Evolutionary conservation across 2,113 vertebrate genomes (phyloP).

Genomic region (Poecile atricapillus): DNA sequence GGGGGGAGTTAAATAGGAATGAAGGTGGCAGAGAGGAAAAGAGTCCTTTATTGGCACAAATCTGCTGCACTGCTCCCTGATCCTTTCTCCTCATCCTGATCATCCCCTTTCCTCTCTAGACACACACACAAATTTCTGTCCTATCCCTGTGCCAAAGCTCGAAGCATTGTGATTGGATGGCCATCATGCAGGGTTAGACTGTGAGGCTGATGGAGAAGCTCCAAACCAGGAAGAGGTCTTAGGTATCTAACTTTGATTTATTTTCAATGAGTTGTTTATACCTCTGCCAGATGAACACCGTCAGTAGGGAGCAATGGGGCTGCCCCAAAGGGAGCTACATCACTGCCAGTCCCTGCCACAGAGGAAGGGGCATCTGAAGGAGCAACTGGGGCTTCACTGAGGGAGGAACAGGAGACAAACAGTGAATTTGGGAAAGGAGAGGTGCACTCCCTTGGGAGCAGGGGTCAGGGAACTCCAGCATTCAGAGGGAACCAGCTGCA

Average conservation of each 20-base stretch:
- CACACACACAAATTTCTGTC: not conserved
- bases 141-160: not conserved
- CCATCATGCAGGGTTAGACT: not conserved
- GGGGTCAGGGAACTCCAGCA: not conserved
- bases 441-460: not conserved
- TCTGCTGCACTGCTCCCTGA: not conserved
- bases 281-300: fast-evolving
- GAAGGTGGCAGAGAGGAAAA: fast-evolving
- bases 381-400: fast-evolving
- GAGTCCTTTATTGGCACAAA: not conserved
- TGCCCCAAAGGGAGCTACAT: not conserved
- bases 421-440: not conserved
- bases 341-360: fast-evolving
- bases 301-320: not conserved
- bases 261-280: not conserved
- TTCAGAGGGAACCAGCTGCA: not conserved
- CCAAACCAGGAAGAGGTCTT: not conserved
- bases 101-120: not conserved
- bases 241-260: not conserved
- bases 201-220: not conserved
- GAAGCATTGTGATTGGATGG: fast-evolving
- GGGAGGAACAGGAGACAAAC: not conserved
- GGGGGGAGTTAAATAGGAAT: not conserved
- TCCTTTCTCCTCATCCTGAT: not conserved
- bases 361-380: not conserved